Conservation (phyloP, 2,113 vertebrate species). For the Rhineura floridana region DNA sequence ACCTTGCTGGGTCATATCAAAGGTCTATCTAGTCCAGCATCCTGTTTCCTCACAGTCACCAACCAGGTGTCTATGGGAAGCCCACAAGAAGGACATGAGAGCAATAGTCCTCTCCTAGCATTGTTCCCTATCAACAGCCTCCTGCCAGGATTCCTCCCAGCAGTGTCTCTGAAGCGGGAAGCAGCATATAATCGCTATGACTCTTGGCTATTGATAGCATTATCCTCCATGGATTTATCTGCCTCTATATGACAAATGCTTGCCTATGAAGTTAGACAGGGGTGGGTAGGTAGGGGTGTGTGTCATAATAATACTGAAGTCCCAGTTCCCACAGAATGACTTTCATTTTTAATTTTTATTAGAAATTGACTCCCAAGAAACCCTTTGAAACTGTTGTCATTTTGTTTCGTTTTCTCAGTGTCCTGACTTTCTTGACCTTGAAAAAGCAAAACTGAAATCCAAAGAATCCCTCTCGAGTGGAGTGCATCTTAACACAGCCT, state of each 20-base stretch:
- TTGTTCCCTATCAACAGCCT: too few species aligned
- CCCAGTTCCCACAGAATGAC: conserved; percentile 28
- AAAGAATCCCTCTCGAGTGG: conserved; percentile 88
- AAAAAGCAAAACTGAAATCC: conserved; percentile 87
- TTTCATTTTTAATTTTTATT: neutral
- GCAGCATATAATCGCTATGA: neutral
- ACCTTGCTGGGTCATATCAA: neutral
- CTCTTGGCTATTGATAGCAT: neutral
- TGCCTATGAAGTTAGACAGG: neutral
- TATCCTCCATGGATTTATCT: neutral
- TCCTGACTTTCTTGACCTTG: conserved; percentile 81
- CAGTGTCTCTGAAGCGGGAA: neutral
- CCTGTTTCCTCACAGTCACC: neutral
- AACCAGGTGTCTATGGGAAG: neutral
- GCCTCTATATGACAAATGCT: neutral
- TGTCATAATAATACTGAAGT: neutral
- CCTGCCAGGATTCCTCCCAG: too few species aligned
- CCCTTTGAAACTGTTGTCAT: conserved; percentile 19
- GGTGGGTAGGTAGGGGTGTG: neutral
- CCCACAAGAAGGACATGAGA: neutral
- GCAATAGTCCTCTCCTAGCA: neutral
- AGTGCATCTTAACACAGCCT: conserved; percentile 78
- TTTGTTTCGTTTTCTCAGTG: conserved; percentile 75
- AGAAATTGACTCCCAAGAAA: neutral
- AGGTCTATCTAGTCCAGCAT: neutral